A percentile compares a stretch with the other conserved stretches of the same genome.
phyloP scores from a whole-genome alignment of 2,888 invertebrate genomes.

The Cryptus armator region DNA sequence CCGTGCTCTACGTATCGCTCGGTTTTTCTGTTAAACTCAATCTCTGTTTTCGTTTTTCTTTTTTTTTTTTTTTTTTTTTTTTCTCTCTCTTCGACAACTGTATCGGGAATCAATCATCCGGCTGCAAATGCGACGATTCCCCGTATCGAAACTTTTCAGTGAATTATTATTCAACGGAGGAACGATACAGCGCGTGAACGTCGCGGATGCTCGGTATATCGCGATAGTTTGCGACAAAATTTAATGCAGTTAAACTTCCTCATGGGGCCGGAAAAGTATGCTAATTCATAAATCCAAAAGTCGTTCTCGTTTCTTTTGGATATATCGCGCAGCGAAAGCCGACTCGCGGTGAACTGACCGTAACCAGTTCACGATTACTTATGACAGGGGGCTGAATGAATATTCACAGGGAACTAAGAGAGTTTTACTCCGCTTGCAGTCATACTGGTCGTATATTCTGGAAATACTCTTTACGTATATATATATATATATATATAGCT shows the following conservation, averaged over 20 bases:
- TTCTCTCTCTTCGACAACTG: not conserved
- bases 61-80: not conserved
- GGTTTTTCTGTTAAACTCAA: conserved; percentile 14
- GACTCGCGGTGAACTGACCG: not conserved
- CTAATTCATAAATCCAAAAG: conserved; percentile 55
- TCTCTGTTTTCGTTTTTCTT: not conserved
- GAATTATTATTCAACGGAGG: conserved; percentile 15
- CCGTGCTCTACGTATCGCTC: conserved; percentile 49
- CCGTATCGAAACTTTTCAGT: not conserved
- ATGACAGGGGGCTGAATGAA: conserved; percentile 57
- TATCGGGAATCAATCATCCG: conserved; percentile 39
- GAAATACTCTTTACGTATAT: not conserved
- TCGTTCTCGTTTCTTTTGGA: conserved; percentile 17
- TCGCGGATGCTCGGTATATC: not conserved
- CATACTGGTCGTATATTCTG: conserved; percentile 41
- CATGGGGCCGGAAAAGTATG: conserved; percentile 19
- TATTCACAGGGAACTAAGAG: conserved; percentile 63
- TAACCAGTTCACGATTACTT: conserved; percentile 48
- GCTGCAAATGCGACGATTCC: conserved; percentile 3
- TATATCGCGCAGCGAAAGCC: conserved; percentile 31
- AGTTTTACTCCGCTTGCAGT: conserved; percentile 33
- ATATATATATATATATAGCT: conserved; percentile 14
- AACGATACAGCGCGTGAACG: not conserved
- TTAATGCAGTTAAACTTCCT: conserved; percentile 52
- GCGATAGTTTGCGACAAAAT: conserved; percentile 11